Base-by-base conservation (phyloP, 2,888 invertebrate species). In the Coelogynopora nodosa region DNA sequence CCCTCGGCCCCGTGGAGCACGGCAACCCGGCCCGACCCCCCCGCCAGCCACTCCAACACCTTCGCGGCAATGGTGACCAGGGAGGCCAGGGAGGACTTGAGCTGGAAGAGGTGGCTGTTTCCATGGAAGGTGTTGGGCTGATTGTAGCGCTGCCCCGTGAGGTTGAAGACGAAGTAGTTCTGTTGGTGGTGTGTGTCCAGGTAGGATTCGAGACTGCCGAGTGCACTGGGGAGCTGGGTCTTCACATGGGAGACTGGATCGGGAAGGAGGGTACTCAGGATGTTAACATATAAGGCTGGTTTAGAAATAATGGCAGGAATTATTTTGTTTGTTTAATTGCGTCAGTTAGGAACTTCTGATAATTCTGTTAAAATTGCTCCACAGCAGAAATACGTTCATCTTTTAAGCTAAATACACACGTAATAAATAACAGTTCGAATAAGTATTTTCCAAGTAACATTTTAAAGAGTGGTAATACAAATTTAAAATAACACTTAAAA, bases 231-330 rank as follows among this genome's bases (percentile, higher is more conserved):
- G 90, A 96, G 96, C 28, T 92, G 90, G n/a, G 96, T 95, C 91
- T 97, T 97, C 84, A 97, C 93, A 1, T 97, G 96, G 91, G 97
- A 97, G 0, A 96, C 96, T 0, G 97, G 97, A 91, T 2, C 5
- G 49, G 49, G 49, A n/a, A n/a, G n/a, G n/a, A n/a, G n/a, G n/a
- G n/a, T n/a, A n/a, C n/a, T n/a, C n/a, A n/a, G n/a, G n/a, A n/a
- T n/a, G n/a, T n/a, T n/a, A n/a, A n/a, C n/a, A n/a, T n/a, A n/a
- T n/a, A n/a, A n/a, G n/a, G n/a, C n/a, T n/a, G n/a, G n/a, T n/a
- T n/a, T n/a, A n/a, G n/a, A n/a, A n/a, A n/a, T n/a, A n/a, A n/a
- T n/a, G n/a, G n/a, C n/a, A n/a, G n/a, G n/a, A n/a, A n/a, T n/a
- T n/a, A n/a, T n/a, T n/a, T n/a, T n/a, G n/a, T n/a, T n/a, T n/a